Evolutionary conservation across 2,797 vertebrate species (phyloP).

Genomic region (Chromis chromis): DNA sequence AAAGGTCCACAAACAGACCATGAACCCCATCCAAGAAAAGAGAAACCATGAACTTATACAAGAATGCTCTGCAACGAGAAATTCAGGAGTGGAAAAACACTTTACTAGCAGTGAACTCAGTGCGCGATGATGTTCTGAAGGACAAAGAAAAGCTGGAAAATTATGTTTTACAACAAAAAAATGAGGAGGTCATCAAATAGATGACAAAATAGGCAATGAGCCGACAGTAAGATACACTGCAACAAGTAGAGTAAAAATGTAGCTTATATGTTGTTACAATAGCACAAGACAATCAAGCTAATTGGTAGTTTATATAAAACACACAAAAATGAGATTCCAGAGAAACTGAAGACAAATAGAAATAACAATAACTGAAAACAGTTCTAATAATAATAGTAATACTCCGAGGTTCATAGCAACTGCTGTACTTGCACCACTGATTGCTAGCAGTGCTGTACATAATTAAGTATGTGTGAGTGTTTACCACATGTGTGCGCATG

Average conservation of each 20-base stretch:
- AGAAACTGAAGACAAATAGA: background rate
- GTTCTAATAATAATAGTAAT: slow-evolving; percentile 8
- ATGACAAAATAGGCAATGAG: background rate
- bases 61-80: background rate
- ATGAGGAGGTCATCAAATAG: background rate
- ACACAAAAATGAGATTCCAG: no score
- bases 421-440: slow-evolving; percentile 27
- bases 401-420: slow-evolving; percentile 18
- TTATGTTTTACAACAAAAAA: background rate
- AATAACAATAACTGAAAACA: slow-evolving; percentile 6
- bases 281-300: background rate
- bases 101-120: background rate
- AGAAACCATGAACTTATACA: background rate
- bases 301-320: background rate
- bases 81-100: background rate
- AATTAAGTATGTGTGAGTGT: slow-evolving; percentile 25
- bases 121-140: background rate
- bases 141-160: background rate
- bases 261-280: no score
- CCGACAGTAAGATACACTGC: background rate
- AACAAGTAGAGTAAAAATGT: background rate
- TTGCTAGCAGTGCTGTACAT: slow-evolving; percentile 24
- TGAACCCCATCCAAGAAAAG: background rate
- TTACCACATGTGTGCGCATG: slow-evolving; percentile 30
- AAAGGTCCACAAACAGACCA: background rate